Conservation (phyloP, 2,888 invertebrate genomes). For the Rhamphomyia laevipes region DNA sequence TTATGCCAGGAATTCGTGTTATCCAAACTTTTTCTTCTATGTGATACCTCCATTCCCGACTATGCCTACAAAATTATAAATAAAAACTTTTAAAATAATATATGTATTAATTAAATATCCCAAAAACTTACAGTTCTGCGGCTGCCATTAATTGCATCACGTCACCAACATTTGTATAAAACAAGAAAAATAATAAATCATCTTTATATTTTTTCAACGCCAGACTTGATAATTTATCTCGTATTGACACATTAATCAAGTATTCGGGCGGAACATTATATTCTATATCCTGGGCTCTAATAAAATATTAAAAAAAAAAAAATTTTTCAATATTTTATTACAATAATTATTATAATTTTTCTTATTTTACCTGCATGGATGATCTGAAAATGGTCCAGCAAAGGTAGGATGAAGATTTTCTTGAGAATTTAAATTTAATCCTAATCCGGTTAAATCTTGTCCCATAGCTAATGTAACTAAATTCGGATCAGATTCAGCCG, state of each 20-base stretch:
- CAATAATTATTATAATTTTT: background rate
- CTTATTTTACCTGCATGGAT: constrained; percentile 60
- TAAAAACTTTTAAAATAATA: background rate
- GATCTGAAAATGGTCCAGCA: constrained; percentile 97
- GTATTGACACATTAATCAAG: constrained; percentile 92
- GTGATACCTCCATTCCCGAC: constrained; percentile 98
- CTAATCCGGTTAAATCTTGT: constrained; percentile 94
- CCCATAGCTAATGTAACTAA: constrained; percentile 93
- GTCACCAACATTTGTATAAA: constrained; percentile 98
- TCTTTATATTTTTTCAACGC: constrained; percentile 96
- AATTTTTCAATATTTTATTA: background rate
- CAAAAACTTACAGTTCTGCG: constrained; percentile 74
- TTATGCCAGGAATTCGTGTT: constrained; percentile 89
- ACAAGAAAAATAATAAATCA: constrained; percentile 97
- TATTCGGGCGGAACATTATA: constrained; percentile 98
- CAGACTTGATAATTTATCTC: constrained; percentile 89
- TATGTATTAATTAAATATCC: too few species aligned
- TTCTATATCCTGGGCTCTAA: constrained; percentile 94
- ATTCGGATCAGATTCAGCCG: constrained; percentile 94
- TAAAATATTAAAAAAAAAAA: constrained; percentile 16
- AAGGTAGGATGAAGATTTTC: constrained; percentile 97
- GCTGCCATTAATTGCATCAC: constrained; percentile 96
- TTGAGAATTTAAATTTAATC: constrained; percentile 95
- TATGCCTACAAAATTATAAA: constrained; percentile 55
- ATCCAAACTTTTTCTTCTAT: constrained; percentile 99